A percentile compares a stretch with the other conserved stretches of the same genome.
These are phyloP conservation scores for Nanger granti DNA, from an alignment of 2,113 vertebrate genomes.

Conservation along the genomic window DNA sequence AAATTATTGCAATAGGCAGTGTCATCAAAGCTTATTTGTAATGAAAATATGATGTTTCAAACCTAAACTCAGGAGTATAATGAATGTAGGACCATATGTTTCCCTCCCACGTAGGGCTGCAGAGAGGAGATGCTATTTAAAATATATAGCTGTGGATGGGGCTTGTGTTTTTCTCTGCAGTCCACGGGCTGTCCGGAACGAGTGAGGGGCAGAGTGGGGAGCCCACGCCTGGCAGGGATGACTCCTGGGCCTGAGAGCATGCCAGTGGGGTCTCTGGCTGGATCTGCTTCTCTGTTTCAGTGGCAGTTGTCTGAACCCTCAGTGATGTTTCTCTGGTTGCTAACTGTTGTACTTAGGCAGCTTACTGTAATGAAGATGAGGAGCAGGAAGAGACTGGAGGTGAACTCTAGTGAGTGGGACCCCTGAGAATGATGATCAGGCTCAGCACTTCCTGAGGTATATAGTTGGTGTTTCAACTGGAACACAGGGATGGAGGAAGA, in stretches of 20 bases:
- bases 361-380: background rate
- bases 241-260: background rate
- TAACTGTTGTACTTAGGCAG: background rate
- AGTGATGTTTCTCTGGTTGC: background rate
- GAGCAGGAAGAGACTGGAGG: background rate
- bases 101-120: constrained; percentile 65
- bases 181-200: background rate
- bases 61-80: constrained; percentile 68
- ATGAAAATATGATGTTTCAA: constrained; percentile 72
- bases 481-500: background rate
- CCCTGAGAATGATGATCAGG: background rate
- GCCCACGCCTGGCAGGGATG: background rate
- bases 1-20: constrained; percentile 66
- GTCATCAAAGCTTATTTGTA: constrained; percentile 74
- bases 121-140: constrained; percentile 67
- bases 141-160: constrained; percentile 38
- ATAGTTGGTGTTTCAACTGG: background rate
- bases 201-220: background rate
- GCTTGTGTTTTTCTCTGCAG: background rate
- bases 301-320: background rate
- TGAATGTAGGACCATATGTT: constrained; percentile 76
- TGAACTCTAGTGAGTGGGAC: background rate
- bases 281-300: background rate
- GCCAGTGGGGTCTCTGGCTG: accelerated
- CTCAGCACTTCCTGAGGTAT: background rate